A percentile compares a stretch with the other conserved stretches of the same genome.
These are phyloP conservation scores for Podarcis lilfordi DNA, from an alignment of 2,797 vertebrate species.

Conservation along the genomic window DNA sequence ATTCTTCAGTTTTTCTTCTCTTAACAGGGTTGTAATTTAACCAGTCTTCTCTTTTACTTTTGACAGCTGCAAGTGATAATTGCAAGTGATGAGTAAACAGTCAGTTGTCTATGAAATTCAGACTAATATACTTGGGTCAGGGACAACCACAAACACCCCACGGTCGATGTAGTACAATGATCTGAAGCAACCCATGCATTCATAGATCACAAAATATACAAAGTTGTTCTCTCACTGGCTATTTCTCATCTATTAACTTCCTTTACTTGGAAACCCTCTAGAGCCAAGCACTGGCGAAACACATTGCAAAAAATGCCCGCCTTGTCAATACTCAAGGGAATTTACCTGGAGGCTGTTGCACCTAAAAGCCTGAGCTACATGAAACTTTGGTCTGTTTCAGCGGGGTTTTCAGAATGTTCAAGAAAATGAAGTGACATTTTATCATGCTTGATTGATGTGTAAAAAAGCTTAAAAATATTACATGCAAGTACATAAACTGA, in stretches of 20 bases:
- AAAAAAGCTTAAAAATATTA: no score
- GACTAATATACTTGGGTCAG: not conserved
- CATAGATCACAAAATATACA: not conserved
- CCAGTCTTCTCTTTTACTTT: slow-evolving; percentile 85
- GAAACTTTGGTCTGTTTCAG: not conserved
- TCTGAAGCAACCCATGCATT: not conserved
- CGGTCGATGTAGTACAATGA: not conserved
- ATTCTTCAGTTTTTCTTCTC: slow-evolving; percentile 67
- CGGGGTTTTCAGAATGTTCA: not conserved
- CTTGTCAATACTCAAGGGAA: not conserved
- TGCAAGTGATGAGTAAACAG: not conserved
- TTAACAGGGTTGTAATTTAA: slow-evolving; percentile 70
- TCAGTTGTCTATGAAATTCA: not conserved
- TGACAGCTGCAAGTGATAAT: slow-evolving; percentile 75
- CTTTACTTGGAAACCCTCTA: not conserved
- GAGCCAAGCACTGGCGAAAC: not conserved
- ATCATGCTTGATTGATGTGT: no score
- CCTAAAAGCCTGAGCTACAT: not conserved
- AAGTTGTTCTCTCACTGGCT: no score
- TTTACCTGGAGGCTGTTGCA: not conserved
- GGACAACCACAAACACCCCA: not conserved
- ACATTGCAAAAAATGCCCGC: not conserved
- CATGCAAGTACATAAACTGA: no score
- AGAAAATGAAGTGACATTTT: not conserved
- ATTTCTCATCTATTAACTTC: not conserved